Conservation (phyloP, 35 echinoderm and acorn worm genomes). For the Antedon bifida region DNA sequence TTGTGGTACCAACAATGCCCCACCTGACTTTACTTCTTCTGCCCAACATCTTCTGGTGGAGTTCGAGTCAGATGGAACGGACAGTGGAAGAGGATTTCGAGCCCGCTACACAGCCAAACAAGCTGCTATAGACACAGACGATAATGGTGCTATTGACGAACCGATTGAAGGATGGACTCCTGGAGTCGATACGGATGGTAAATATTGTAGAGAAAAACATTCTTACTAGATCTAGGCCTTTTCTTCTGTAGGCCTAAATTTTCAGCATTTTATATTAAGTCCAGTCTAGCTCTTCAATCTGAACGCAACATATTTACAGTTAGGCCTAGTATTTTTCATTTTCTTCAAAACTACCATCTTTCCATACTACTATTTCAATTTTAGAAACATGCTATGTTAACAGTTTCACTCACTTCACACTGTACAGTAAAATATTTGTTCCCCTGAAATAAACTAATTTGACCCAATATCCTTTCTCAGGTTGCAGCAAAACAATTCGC, state of each 20-base stretch:
- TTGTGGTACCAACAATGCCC: neutral
- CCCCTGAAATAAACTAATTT: too few relatives aligned
- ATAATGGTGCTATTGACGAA: neutral
- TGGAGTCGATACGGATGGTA: neutral
- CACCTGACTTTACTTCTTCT: neutral
- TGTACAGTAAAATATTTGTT: too few relatives aligned
- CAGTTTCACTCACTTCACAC: too few relatives aligned
- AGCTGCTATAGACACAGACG: neutral
- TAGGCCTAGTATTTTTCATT: too few relatives aligned
- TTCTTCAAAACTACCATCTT: too few relatives aligned
- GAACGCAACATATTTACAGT: too few relatives aligned
- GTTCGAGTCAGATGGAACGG: neutral
- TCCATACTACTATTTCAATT: too few relatives aligned
- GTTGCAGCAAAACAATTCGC: neutral
- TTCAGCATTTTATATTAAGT: too few relatives aligned
- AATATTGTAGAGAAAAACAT: neutral
- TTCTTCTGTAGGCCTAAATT: too few relatives aligned
- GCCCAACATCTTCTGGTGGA: neutral
- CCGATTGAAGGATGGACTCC: neutral
- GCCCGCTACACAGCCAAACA: neutral
- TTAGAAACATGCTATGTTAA: too few relatives aligned
- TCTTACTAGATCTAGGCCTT: neutral
- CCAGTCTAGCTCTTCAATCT: too few relatives aligned
- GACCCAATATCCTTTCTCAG: neutral
- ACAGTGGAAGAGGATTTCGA: neutral